phyloP scores from a whole-genome alignment of 2,797 vertebrate genomes.

The Melopsittacus undulatus region DNA sequence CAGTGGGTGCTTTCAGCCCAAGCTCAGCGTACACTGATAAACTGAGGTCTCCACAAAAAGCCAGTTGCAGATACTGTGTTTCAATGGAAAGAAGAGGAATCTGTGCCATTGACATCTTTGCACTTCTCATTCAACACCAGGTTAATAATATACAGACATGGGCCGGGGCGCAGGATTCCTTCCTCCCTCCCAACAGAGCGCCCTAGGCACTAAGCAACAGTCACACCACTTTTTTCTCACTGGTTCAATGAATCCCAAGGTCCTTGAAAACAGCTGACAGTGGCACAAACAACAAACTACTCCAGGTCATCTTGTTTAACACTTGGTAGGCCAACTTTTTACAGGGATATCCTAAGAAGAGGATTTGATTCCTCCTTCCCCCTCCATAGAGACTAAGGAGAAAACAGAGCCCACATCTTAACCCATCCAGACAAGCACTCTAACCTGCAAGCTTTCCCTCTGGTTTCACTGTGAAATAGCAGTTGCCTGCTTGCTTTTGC shows the following conservation, averaged over 20 bases:
- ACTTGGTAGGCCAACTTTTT: neutral
- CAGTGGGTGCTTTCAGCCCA: neutral
- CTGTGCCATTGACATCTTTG: neutral
- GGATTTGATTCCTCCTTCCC: neutral
- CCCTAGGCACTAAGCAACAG: neutral
- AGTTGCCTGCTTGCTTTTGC: neutral
- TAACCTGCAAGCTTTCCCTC: neutral
- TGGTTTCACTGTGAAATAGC: neutral
- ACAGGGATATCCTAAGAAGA: neutral
- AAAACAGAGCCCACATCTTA: neutral
- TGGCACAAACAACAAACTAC: neutral
- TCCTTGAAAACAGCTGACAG: neutral
- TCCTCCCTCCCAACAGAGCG: neutral
- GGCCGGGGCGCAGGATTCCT: neutral
- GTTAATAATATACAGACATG: conserved; percentile 20
- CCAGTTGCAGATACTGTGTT: neutral
- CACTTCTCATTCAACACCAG: neutral
- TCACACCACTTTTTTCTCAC: neutral
- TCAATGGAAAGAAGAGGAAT: conserved; percentile 6
- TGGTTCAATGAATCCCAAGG: neutral
- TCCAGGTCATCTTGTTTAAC: neutral
- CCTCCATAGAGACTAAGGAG: neutral
- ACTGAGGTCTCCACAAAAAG: neutral
- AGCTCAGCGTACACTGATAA: neutral
- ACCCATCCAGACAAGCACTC: neutral